These are phyloP conservation scores for Crotophaga sulcirostris DNA, from an alignment of 2,113 vertebrate species.

Conservation along the genomic window DNA sequence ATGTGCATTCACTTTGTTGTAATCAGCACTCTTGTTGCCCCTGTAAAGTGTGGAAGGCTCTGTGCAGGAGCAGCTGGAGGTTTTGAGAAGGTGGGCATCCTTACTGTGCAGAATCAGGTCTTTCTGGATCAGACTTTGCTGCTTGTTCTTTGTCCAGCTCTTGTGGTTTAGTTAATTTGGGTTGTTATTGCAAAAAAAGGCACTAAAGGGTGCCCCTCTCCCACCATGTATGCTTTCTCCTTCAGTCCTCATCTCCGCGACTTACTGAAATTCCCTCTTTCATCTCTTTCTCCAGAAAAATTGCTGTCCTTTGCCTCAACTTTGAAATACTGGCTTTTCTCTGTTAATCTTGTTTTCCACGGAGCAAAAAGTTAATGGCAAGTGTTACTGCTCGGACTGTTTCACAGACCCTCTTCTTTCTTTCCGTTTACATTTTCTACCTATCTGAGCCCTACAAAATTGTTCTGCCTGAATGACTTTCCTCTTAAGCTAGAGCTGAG, in stretches of 20 bases:
- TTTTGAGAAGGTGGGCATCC: background rate
- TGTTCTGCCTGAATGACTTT: slow-evolving; percentile 2
- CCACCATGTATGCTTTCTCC: background rate
- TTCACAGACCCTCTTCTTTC: background rate
- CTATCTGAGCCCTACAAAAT: background rate
- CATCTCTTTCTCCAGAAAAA: background rate
- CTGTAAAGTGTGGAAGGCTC: background rate
- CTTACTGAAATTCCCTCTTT: background rate
- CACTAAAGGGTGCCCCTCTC: background rate
- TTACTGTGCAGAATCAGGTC: background rate
- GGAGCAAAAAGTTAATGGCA: background rate
- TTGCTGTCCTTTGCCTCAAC: background rate
- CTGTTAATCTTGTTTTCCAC: background rate
- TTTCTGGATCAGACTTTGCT: background rate
- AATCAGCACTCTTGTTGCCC: background rate
- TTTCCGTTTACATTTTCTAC: background rate
- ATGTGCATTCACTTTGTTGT: background rate
- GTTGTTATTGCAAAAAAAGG: background rate
- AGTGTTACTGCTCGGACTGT: background rate
- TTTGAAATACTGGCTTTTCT: background rate
- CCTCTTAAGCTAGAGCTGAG: background rate
- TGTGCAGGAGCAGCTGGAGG: background rate
- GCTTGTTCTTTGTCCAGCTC: background rate
- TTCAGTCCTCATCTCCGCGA: background rate
- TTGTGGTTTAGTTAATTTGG: background rate